A percentile compares a stretch with the other conserved stretches of the same genome.
phyloP scores from a whole-genome alignment of 2,113 vertebrate genomes.

The Diphyllodes magnificus region DNA sequence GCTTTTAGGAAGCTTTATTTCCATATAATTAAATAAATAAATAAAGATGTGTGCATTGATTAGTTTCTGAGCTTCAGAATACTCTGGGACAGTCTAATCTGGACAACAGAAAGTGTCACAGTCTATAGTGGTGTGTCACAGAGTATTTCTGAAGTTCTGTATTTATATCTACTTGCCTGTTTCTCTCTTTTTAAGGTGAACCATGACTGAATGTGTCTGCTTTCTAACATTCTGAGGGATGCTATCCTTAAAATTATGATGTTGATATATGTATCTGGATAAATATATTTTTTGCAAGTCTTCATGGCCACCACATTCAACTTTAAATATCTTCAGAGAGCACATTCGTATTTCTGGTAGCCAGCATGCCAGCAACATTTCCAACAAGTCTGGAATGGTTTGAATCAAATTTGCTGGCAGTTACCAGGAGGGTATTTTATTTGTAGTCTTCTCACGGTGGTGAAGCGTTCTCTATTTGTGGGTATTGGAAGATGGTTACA shows the following conservation, averaged over 20 bases:
- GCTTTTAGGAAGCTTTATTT: not conserved
- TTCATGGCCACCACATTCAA: not conserved
- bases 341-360: not conserved
- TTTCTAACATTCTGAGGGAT: not conserved
- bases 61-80: not conserved
- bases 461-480: not conserved
- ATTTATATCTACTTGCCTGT: not conserved
- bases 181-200: not conserved
- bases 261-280: not conserved
- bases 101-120: not conserved
- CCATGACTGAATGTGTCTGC: not conserved
- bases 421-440: not conserved
- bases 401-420: slow-evolving; percentile 31
- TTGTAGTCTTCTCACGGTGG: not conserved
- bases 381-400: not conserved
- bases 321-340: not conserved
- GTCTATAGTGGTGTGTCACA: not conserved
- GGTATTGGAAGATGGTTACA: not conserved
- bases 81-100: not conserved
- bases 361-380: not conserved
- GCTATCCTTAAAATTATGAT: not conserved
- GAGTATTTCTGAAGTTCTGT: not conserved
- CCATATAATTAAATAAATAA: not conserved
- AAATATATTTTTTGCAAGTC: not conserved
- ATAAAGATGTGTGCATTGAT: not conserved